phyloP scores from a whole-genome alignment of 2,797 vertebrate species.

The Acipenser oxyrinchus region DNA sequence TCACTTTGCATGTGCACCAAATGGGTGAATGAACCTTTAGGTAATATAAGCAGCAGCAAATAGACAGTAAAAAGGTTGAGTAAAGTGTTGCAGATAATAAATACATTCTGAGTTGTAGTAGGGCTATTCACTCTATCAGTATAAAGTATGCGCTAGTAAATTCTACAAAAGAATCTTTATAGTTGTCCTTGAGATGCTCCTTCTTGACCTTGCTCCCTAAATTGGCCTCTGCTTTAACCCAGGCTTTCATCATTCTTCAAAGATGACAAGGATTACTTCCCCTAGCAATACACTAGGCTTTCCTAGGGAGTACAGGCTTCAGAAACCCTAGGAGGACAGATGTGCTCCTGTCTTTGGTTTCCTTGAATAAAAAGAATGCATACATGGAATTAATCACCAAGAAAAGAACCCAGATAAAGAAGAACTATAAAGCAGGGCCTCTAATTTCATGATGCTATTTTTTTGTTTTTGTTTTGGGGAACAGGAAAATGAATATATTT shows the following conservation, averaged over 20 bases:
- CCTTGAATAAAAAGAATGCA: conserved; percentile 41
- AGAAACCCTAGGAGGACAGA: conserved; percentile 56
- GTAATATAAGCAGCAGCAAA: conserved; percentile 74
- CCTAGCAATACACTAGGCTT: conserved; percentile 50
- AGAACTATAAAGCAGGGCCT: no score
- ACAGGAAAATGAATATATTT: no score
- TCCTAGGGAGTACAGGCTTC: conserved; percentile 50
- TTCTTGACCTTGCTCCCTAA: conserved; percentile 48
- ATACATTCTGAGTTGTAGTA: conserved; percentile 80
- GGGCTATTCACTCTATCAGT: conserved; percentile 63
- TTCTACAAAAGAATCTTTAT: conserved; percentile 19
- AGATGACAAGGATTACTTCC: conserved; percentile 32
- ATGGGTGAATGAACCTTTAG: conserved; percentile 38
- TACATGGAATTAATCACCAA: conserved; percentile 21
- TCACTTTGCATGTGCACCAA: conserved; percentile 16
- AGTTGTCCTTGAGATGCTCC: conserved; percentile 41
- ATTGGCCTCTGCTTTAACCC: conserved; percentile 40
- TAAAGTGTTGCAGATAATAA: conserved; percentile 70
- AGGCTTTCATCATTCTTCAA: conserved; percentile 50
- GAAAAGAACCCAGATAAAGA: no score
- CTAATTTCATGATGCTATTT: no score
- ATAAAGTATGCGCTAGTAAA: conserved; percentile 22
- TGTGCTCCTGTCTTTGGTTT: conserved; percentile 58
- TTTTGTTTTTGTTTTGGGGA: no score
- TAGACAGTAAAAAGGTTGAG: conserved; percentile 48